Conservation (phyloP, 2,797 vertebrate genomes). For the Girardinus metallicus region DNA sequence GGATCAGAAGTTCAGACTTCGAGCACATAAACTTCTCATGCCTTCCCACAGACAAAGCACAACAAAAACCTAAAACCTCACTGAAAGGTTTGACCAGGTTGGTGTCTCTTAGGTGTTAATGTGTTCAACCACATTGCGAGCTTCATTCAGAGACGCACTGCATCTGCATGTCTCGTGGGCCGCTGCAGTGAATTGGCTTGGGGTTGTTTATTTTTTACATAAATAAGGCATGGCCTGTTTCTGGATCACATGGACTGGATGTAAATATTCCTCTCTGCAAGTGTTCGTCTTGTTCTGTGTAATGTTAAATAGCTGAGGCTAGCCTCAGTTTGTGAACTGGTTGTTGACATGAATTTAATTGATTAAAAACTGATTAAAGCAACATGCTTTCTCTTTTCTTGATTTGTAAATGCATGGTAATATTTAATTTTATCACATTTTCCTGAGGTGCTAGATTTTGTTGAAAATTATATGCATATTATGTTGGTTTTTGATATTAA, state of each 20-base stretch:
- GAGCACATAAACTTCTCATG: constrained; percentile 78
- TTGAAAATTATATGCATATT: too few relatives aligned
- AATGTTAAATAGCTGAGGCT: constrained; percentile 15
- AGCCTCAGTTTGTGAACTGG: constrained; percentile 38
- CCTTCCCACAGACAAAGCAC: constrained; percentile 44
- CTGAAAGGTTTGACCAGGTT: constrained; percentile 3
- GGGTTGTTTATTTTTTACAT: constrained; percentile 21
- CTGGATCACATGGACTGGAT: constrained; percentile 10
- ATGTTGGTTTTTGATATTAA: not conserved
- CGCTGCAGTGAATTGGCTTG: constrained; percentile 27
- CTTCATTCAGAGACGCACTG: constrained; percentile 5
- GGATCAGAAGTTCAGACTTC: constrained; percentile 82
- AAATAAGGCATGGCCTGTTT: constrained; percentile 32
- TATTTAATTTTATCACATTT: not conserved
- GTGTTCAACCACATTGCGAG: not conserved
- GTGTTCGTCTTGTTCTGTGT: constrained; percentile 44
- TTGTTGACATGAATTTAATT: constrained; percentile 30
- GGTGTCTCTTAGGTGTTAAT: not conserved
- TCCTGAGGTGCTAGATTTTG: not conserved
- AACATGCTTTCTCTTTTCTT: not conserved
- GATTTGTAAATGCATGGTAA: not conserved
- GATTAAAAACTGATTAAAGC: constrained; percentile 35
- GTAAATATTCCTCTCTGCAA: constrained; percentile 22
- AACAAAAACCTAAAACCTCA: constrained; percentile 24
- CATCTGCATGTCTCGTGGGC: constrained; percentile 50